Conservation (phyloP, 2,888 invertebrate species). For the Hofmannophila pseudospretella region DNA sequence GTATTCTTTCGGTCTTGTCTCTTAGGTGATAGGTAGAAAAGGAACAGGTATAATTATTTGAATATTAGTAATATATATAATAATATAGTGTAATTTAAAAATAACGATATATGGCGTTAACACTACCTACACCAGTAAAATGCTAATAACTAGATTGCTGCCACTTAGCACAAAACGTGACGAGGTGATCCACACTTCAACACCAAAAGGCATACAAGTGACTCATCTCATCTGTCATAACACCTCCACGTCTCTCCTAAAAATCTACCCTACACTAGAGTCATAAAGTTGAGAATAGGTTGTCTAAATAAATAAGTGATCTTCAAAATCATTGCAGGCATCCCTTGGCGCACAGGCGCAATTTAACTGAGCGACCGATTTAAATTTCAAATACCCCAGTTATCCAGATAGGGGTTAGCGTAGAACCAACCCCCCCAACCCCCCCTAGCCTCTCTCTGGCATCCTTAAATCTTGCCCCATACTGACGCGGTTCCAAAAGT, state of each 20-base stretch:
- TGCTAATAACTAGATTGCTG: too few species aligned
- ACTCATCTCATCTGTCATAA: slow-evolving; percentile 15
- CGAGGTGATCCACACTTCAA: neutral
- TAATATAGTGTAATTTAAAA: too few species aligned
- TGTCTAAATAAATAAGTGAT: slow-evolving; percentile 15
- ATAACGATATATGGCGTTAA: too few species aligned
- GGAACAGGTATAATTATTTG: too few species aligned
- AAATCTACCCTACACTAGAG: slow-evolving; percentile 9
- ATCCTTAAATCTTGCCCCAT: too few species aligned
- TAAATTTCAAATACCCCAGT: slow-evolving; percentile 70
- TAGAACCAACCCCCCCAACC: slow-evolving; percentile 24
- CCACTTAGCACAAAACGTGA: too few species aligned
- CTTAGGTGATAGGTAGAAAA: too few species aligned
- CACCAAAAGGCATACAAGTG: slow-evolving; percentile 14
- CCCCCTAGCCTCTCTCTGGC: too few species aligned
- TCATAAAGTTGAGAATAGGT: slow-evolving; percentile 14
- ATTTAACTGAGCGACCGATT: slow-evolving; percentile 55
- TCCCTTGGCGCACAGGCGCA: slow-evolving; percentile 26
- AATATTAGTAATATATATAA: too few species aligned
- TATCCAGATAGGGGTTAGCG: slow-evolving; percentile 48
- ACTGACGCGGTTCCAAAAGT: too few species aligned
- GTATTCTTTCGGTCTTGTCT: too few species aligned
- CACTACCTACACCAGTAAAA: too few species aligned
- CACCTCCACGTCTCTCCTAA: slow-evolving; percentile 8
- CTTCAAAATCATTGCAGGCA: slow-evolving; percentile 39